phyloP scores from a whole-genome alignment of 2,113 vertebrate species.

The Carassius carassius region DNA sequence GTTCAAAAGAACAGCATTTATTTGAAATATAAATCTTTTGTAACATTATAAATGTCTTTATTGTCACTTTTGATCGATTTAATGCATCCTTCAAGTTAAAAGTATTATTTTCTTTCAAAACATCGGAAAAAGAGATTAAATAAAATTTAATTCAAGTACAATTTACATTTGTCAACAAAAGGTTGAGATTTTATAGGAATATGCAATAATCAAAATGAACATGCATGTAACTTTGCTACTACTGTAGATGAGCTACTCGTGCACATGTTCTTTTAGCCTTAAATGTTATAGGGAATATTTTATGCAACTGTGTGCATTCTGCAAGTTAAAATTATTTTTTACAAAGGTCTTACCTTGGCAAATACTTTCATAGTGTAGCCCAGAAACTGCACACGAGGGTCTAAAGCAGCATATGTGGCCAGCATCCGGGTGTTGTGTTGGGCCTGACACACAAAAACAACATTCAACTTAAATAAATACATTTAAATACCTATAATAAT shows the following conservation, averaged over 20 bases:
- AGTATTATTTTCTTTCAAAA: too few relatives aligned
- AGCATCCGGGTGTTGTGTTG: conserved; percentile 98
- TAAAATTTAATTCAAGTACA: neutral
- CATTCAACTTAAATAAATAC: neutral
- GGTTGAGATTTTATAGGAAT: too few relatives aligned
- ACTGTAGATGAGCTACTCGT: neutral
- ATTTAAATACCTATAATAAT: neutral
- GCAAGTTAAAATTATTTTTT: neutral
- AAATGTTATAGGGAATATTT: neutral
- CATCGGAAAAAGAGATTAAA: neutral
- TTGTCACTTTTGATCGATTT: too few relatives aligned
- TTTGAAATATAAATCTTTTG: too few relatives aligned
- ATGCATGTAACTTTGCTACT: too few relatives aligned
- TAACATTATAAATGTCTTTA: too few relatives aligned
- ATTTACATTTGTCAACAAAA: too few relatives aligned
- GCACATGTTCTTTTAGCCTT: neutral
- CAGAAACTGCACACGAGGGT: conserved; percentile 91
- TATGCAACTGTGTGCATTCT: neutral
- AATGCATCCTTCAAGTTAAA: too few relatives aligned
- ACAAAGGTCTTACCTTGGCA: conserved; percentile 83
- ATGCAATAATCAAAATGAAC: too few relatives aligned
- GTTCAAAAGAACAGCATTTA: too few relatives aligned
- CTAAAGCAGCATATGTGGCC: conserved; percentile 93
- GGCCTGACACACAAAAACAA: conserved; percentile 74
- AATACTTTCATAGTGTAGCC: conserved; percentile 99